These are phyloP conservation scores for Pampus argenteus DNA, from an alignment of 2,797 vertebrate genomes.

Conservation along the genomic window DNA sequence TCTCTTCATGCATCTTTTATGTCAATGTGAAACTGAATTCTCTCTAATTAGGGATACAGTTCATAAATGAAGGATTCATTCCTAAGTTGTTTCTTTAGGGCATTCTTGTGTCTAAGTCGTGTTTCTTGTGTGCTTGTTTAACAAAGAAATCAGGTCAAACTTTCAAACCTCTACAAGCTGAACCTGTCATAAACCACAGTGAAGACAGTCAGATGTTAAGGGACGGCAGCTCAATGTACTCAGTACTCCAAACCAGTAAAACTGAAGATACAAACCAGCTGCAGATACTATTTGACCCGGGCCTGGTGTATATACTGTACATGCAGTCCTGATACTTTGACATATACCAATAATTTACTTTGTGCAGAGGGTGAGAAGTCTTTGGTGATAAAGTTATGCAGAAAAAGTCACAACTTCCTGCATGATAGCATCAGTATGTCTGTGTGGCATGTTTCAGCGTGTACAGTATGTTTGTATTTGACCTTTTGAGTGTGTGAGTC, in stretches of 20 bases:
- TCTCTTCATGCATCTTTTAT: not conserved
- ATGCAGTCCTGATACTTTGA: conserved; percentile 93
- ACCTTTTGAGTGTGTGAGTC: conserved; percentile 15
- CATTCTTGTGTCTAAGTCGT: too few relatives aligned
- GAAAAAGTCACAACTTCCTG: conserved; percentile 27
- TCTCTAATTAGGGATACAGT: not conserved
- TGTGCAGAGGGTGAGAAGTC: conserved; percentile 79
- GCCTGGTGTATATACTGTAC: conserved; percentile 69
- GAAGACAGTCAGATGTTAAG: not conserved
- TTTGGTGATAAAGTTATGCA: conserved; percentile 59
- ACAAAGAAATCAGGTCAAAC: not conserved
- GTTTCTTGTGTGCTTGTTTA: not conserved
- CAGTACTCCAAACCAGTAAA: conserved; percentile 10
- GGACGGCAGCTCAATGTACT: conserved; percentile 10
- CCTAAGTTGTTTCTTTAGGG: too few relatives aligned
- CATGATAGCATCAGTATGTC: conserved; percentile 24
- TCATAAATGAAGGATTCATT: too few relatives aligned
- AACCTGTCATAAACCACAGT: conserved; percentile 5
- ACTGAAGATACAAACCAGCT: conserved; percentile 3
- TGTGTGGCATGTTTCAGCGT: conserved; percentile 28
- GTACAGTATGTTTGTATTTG: conserved; percentile 26
- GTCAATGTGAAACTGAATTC: not conserved
- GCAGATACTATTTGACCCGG: conserved; percentile 69
- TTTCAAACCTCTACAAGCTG: not conserved
- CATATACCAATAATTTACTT: conserved; percentile 92